Percentiles rank a stretch among this genome's conserved stretches.
These are phyloP conservation scores for Zapornia atra DNA, from an alignment of 2,113 vertebrate species.

Conservation along the genomic window DNA sequence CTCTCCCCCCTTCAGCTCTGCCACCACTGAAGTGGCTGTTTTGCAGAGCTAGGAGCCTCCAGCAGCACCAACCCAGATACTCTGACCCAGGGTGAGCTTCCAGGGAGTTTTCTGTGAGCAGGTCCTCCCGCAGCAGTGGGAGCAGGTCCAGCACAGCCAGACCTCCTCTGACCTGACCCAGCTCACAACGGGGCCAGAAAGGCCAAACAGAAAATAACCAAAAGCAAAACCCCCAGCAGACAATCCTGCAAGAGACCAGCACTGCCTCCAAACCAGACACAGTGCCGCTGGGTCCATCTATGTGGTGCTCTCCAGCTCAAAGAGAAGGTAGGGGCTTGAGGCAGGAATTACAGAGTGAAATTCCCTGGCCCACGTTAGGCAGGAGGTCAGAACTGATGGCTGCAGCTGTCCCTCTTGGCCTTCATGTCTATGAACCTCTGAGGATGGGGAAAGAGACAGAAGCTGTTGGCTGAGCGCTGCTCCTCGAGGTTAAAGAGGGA, in stretches of 20 bases:
- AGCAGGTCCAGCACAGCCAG: neutral
- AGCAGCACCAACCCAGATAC: neutral
- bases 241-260: neutral
- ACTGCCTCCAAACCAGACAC: neutral
- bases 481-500: neutral
- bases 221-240: neutral
- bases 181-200: neutral
- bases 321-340: neutral
- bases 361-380: neutral
- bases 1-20: neutral
- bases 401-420: neutral
- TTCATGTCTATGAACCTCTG: neutral
- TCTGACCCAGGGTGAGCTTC: fast-evolving
- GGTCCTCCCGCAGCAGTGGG: neutral
- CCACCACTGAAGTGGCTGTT: fast-evolving
- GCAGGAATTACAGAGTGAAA: conserved; percentile 4
- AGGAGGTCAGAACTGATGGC: neutral
- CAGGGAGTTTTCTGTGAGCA: neutral
- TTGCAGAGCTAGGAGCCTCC: neutral
- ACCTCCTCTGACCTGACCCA: neutral
- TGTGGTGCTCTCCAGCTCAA: neutral
- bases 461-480: neutral
- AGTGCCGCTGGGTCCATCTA: neutral
- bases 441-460: neutral
- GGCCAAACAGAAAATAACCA: neutral